phyloP scores from a whole-genome alignment of 2,888 invertebrate species.

The Limnephilus marmoratus region DNA sequence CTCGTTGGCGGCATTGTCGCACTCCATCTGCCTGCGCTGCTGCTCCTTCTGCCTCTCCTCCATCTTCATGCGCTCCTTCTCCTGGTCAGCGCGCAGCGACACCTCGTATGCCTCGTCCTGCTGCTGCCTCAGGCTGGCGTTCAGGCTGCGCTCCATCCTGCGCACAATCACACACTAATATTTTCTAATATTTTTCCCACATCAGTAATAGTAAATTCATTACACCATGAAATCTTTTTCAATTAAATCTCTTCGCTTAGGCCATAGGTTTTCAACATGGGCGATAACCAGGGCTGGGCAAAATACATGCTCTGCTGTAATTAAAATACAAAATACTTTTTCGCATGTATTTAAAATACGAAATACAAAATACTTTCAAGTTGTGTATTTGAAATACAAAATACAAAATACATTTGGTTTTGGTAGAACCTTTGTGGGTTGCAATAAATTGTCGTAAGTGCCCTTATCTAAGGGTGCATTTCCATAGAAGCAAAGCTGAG shows the following conservation, averaged over 20 bases:
- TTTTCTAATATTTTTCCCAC: background rate
- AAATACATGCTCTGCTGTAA: too few species aligned
- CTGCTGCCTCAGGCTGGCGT: constrained; percentile 90
- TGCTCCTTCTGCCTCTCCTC: constrained; percentile 78
- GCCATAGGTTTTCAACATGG: too few species aligned
- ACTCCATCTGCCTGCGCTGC: constrained; percentile 75
- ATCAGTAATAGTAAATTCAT: background rate
- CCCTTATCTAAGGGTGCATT: too few species aligned
- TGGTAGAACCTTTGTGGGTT: too few species aligned
- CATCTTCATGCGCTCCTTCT: constrained; percentile 89
- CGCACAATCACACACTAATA: background rate
- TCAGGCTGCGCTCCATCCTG: constrained; percentile 88
- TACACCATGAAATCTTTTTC: background rate
- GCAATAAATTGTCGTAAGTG: too few species aligned
- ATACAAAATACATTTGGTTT: too few species aligned
- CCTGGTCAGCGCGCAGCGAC: constrained; percentile 94
- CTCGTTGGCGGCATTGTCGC: constrained; percentile 75
- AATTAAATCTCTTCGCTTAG: background rate
- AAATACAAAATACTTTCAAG: too few species aligned
- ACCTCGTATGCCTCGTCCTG: constrained; percentile 97
- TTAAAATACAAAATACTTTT: too few species aligned
- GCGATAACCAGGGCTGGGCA: too few species aligned
- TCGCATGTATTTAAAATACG: too few species aligned
- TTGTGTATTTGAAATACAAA: too few species aligned
- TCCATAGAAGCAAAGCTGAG: too few species aligned